Evolutionary conservation across 2,113 vertebrate genomes (phyloP), one percentile per base, ranked within the genome.

Genomic region (Calidris pygmaea): DNA sequence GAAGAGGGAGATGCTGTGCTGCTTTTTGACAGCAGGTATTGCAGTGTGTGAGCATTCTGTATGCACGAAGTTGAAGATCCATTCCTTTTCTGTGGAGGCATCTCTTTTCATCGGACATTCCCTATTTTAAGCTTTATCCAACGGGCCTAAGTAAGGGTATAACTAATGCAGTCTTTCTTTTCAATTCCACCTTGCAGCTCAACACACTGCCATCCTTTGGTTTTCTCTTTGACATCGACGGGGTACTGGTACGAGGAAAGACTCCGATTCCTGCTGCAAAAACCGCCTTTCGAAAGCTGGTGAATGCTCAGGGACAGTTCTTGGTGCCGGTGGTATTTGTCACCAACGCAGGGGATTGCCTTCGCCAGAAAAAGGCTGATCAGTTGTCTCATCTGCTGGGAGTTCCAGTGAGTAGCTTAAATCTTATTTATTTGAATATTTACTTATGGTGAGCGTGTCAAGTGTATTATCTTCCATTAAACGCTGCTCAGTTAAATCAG

Each of bases 281-380:
- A 34, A 97, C 97, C 59, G 99, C 99, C 59, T 98, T 99, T 41
- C 97, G 83, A n/a, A 99, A 99, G 95, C 98, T 99, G 19, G 93
- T 99, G 76, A 97, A 98, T 63, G 43, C 84, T 65, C 97, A 98
- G 82, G 98, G 98, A 43, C 98, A 98, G 21, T 99, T 99, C 92
- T 65, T 98, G 76, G 97, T 99, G 94, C 99, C 99, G 32, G 98
- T 99, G 0, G 98, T 99, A 3, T 99, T 99, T n/a, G 98, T 99
- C 87, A 99, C 99, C 35, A 99, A 99, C 1, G 98, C 99, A n/a
- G 99, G 99, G 87, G 99, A 98, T 74, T 99, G 98, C 94, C 98
- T 99, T 45, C 98, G 98, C 55, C 98, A 98, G 90, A 93, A 98
- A 12, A 99, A 99, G 85, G 99, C 99, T 4, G 97, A 98, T 45